Conservation (phyloP, 2,888 invertebrate species). For the Amphipyra berbera region DNA sequence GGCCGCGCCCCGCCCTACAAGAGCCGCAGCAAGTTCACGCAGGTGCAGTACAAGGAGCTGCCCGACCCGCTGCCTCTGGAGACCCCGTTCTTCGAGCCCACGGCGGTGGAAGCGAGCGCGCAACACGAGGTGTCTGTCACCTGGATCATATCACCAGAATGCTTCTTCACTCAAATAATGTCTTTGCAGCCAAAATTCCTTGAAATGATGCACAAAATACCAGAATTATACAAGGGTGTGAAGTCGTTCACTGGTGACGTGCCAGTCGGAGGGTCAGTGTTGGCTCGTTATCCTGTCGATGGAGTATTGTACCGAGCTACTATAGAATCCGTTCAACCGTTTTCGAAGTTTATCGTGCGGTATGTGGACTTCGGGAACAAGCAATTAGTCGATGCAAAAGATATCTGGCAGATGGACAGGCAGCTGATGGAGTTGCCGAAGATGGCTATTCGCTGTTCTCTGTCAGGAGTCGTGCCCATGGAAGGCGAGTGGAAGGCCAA, state of each 20-base stretch:
- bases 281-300: slow-evolving; percentile 93
- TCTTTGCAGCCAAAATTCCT: slow-evolving; percentile 89
- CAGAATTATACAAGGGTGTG: slow-evolving; percentile 91
- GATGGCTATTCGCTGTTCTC: slow-evolving; percentile 92
- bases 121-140: slow-evolving; percentile 91
- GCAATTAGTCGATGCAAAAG: slow-evolving; percentile 90
- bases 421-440: slow-evolving; percentile 91
- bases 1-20: slow-evolving; percentile 74
- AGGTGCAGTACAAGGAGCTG: slow-evolving; percentile 78
- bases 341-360: slow-evolving; percentile 91
- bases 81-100: slow-evolving; percentile 82
- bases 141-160: slow-evolving; percentile 94
- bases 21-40: slow-evolving; percentile 74
- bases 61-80: slow-evolving; percentile 85
- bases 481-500: slow-evolving; percentile 90
- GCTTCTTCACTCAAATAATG: slow-evolving; percentile 92
- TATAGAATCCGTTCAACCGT: slow-evolving; percentile 89
- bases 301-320: slow-evolving; percentile 93
- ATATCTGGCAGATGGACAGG: slow-evolving; percentile 92
- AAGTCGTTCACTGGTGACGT: slow-evolving; percentile 79
- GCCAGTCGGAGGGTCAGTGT: slow-evolving; percentile 91
- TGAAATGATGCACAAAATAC: slow-evolving; percentile 93
- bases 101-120: slow-evolving; percentile 83
- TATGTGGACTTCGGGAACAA: slow-evolving; percentile 95
- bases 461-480: slow-evolving; percentile 90